Evolutionary conservation across 2,113 vertebrate species (phyloP), one percentile per base, ranked within the genome.

Genomic region (Odocoileus hemionus): DNA sequence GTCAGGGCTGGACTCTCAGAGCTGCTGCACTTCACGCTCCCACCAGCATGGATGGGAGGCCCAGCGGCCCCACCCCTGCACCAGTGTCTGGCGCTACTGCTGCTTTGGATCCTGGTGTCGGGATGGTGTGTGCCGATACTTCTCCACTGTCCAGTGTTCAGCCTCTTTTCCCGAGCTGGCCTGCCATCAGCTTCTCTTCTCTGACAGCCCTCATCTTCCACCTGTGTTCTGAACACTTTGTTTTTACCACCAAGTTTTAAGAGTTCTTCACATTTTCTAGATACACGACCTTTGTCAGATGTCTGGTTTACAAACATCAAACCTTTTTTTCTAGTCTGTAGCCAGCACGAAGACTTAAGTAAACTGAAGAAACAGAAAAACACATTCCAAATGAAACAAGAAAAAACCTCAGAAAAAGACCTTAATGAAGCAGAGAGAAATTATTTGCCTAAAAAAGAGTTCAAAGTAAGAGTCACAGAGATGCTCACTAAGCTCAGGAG

Each of bases 41-140:
- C 17, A 2, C 54, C 4, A 14, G 52, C 25, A 3, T 11, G 58
- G 67, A 4, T 1, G 0, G 0, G 2, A 60, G 50, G 45, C 2
- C 1, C 3, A 55, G 16, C 19, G 33, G 30, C 30, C 25, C 91
- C 9, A 30, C 36, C 6, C 19, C 52, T 60, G 36, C 16, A 3
- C 21, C 5, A 0, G 23, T 17, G 13, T 28, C 17, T 17, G 45
- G 36, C 6, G 4, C 7, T 19, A 13, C 1, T 3, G 19, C 39
- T 30, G n/a, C 58, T 58, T 30, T 5, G 64, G 19, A 5, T 5
- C 47, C 55, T 12, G 26, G 70, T 2, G 9, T 36, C 33, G 39
- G 47, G 3, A 21, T 1, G 17, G 60, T 7, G 13, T 0, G 2
- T 25, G 0, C 21, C 7, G 36, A 25, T 3, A 2, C 28, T 23